Percentiles rank a stretch among this genome's conserved stretches.
phyloP scores from a whole-genome alignment of 2,888 invertebrate genomes.

The Hirudinaria manillensis region DNA sequence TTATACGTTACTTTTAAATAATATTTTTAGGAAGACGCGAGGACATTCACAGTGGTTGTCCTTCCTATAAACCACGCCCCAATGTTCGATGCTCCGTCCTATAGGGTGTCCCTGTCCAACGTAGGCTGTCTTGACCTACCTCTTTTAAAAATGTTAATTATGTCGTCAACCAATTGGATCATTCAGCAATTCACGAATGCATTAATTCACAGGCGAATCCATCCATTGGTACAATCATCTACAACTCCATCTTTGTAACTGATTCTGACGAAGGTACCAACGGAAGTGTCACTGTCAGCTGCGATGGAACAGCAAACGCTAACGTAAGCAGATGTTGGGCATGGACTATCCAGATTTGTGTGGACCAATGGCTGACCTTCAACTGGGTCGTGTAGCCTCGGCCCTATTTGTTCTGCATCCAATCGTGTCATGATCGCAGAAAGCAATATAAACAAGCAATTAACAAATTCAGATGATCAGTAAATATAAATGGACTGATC shows the following conservation, averaged over 20 bases:
- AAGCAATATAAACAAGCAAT: too few species aligned
- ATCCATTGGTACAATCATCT: constrained; percentile 24
- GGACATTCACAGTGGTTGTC: constrained; percentile 1
- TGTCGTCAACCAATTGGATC: background rate
- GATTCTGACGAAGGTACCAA: constrained; percentile 33
- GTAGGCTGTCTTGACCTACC: background rate
- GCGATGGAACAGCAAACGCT: background rate
- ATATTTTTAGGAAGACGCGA: background rate
- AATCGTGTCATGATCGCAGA: too few species aligned
- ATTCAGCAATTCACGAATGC: background rate
- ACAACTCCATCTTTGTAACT: constrained; percentile 24
- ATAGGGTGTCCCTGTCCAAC: constrained; percentile 18
- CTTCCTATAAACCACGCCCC: constrained; percentile 27
- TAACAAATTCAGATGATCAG: too few species aligned
- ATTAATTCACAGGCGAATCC: constrained; percentile 14
- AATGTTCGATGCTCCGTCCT: constrained; percentile 19
- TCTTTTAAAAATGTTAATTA: background rate
- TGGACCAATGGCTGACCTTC: too few species aligned
- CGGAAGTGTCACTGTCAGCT: constrained; percentile 28
- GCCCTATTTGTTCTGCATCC: too few species aligned
- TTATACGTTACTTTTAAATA: background rate
- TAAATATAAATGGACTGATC: too few species aligned
- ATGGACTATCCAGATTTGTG: too few species aligned
- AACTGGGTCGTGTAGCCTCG: too few species aligned
- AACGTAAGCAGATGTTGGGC: background rate